Conservation (phyloP, 2,888 invertebrate genomes). For the Yponomeuta evonymella region DNA sequence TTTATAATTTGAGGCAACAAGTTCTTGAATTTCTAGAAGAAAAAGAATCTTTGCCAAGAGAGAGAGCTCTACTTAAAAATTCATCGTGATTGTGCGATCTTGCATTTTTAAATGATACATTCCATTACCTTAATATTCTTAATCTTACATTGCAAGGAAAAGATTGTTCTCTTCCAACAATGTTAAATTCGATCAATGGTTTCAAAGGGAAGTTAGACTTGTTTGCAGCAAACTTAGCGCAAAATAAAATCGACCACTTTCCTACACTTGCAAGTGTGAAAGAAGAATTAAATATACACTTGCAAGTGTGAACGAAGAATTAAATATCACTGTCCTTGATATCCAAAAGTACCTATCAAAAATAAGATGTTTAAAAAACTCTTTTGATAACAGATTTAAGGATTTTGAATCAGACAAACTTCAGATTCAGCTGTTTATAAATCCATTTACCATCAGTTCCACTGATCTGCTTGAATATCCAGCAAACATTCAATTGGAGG, state of each 20-base stretch:
- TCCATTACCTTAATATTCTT: not conserved
- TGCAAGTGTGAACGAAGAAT: constrained; percentile 5
- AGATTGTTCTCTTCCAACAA: constrained; percentile 21
- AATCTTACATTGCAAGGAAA: constrained; percentile 19
- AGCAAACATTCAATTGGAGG: too few relatives aligned
- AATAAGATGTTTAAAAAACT: too few relatives aligned
- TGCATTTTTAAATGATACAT: not conserved
- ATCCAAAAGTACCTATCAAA: too few relatives aligned
- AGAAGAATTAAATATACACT: too few relatives aligned
- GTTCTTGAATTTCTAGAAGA: not conserved
- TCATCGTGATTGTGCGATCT: not conserved
- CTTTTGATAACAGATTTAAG: too few relatives aligned
- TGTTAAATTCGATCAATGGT: constrained; percentile 18
- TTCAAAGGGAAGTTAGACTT: constrained; percentile 19
- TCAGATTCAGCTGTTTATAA: too few relatives aligned
- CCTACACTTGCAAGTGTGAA: too few relatives aligned
- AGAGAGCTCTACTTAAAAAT: not conserved
- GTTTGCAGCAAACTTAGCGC: constrained; percentile 14
- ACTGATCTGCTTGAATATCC: too few relatives aligned
- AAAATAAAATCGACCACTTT: constrained; percentile 12
- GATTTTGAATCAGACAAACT: too few relatives aligned
- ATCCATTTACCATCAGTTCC: too few relatives aligned
- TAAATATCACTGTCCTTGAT: not conserved
- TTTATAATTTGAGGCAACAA: not conserved
- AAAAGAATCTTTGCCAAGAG: not conserved